Evolutionary conservation across 2,797 vertebrate genomes (phyloP).

Genomic region (Pseudochirops corinnae): DNA sequence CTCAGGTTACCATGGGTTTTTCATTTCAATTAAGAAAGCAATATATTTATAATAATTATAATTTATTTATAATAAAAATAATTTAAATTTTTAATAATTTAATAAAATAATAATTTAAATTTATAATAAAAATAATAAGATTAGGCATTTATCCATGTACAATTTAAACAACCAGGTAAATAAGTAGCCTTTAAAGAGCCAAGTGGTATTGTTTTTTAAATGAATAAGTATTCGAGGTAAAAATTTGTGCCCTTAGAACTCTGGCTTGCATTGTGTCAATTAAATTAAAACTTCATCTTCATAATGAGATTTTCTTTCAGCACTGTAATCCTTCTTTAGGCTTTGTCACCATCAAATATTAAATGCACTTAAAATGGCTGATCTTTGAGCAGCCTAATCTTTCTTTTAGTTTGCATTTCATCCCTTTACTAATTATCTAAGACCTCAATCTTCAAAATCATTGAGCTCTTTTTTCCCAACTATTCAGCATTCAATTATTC

Average conservation of each 20-base stretch:
- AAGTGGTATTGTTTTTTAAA: conserved; percentile 49
- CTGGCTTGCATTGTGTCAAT: conserved; percentile 15
- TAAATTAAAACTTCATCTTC: conserved; percentile 42
- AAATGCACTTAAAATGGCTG: conserved; percentile 66
- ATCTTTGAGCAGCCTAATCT: conserved; percentile 57
- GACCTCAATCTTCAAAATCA: conserved; percentile 73
- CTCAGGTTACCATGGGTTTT: conserved; percentile 15
- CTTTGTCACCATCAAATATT: conserved; percentile 63
- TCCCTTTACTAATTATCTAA: conserved; percentile 57
- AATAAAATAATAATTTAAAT: too few relatives aligned
- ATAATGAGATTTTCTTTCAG: conserved; percentile 67
- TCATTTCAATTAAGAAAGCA: neutral
- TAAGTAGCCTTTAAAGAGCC: conserved; percentile 60
- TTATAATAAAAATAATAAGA: too few relatives aligned
- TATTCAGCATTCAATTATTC: conserved; percentile 4
- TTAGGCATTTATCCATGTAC: too few relatives aligned
- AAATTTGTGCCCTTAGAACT: conserved; percentile 46
- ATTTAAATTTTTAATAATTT: too few relatives aligned
- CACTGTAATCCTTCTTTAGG: conserved; percentile 69
- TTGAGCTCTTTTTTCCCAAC: conserved; percentile 58
- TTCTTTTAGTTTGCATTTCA: conserved; percentile 62
- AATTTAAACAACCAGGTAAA: conserved; percentile 43
- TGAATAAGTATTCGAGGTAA: conserved; percentile 42
- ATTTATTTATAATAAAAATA: too few relatives aligned
- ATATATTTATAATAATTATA: too few relatives aligned